Base-by-base conservation (phyloP, 2,888 invertebrate species). In the Mimumesa dahlbomi region DNA sequence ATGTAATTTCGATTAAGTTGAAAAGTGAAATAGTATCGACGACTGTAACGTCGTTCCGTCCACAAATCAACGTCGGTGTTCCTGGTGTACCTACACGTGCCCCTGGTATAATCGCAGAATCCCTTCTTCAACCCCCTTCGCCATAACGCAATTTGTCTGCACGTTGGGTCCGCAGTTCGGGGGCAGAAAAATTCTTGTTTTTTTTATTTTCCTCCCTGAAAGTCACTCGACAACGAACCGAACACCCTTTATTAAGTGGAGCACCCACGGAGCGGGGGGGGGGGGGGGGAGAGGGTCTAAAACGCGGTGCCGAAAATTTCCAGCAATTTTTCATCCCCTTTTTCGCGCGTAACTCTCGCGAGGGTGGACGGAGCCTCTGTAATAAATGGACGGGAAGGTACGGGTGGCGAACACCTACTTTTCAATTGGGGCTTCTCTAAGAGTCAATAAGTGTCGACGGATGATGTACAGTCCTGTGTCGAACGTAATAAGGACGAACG, bases 361-460 rank as follows among this genome's bases (percentile, higher is more conserved):
- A 75, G 81, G 68, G 62, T 68, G 73, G 73, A 50, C 64, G n/a
- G 29, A 22, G 42, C 11, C 31, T 13, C 43, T 18, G 48, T 80
- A 77, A 80, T 78, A 80, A 80, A 80, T 80, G 73, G 66, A 59
- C 50, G 57, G 38, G 25, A n/a, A 73, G 62, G 73, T 63, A 53
- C 67, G 71, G 69, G 72, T 73, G 71, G 72, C 76, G 71, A 53
- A 59, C 22, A 48, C 81, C 87, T 88, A 86, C 86, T 88, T 88
- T 88, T 87, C 88, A 88, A 88, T 89, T 88, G 84, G 82, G 75
- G 77, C 68, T 49, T 61, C 49, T 79, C 84, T 79, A 82, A 84
- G 83, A 88, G 88, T 89, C 88, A 89, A 89, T 89, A 88, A 89
- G 88, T 87, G 88, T 88, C 88, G 86, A 80, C 81, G 84, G 82